These are phyloP conservation scores for Alcis repandata DNA, from an alignment of 2,888 invertebrate genomes.

Conservation along the genomic window DNA sequence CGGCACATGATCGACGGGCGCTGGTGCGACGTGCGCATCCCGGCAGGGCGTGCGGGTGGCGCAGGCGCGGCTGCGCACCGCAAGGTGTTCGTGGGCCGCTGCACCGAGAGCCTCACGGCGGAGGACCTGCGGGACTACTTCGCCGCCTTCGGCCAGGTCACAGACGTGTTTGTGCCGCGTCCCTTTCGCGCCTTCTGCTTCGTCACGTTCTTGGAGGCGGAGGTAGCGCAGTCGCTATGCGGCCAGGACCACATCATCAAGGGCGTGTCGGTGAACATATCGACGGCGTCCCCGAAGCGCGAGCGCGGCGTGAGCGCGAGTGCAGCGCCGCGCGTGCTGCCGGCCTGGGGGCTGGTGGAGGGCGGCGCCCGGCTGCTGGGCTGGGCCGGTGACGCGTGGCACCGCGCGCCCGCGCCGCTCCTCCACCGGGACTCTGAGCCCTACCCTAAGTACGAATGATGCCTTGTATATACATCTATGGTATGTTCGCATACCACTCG, in stretches of 20 bases:
- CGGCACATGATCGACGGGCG: conserved; percentile 90
- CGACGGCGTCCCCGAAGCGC: conserved; percentile 94
- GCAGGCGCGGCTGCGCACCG: conserved; percentile 88
- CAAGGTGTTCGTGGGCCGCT: conserved; percentile 94
- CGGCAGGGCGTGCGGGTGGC: conserved; percentile 89
- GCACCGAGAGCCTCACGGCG: conserved; percentile 92
- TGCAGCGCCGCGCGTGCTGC: conserved; percentile 46
- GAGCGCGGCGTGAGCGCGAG: conserved; percentile 73
- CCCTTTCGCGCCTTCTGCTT: conserved; percentile 94
- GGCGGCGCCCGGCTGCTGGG: conserved; percentile 58
- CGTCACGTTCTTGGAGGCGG: conserved; percentile 93
- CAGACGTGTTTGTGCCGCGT: conserved; percentile 94
- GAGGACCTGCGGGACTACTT: conserved; percentile 93
- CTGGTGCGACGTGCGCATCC: conserved; percentile 91
- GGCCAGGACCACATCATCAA: conserved; percentile 94
- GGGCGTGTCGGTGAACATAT: conserved; percentile 94
- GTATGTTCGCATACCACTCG: conserved; percentile 54
- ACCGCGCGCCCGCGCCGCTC: conserved; percentile 51
- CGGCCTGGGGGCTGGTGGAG: conserved; percentile 74
- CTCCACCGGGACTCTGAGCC: conserved; percentile 70
- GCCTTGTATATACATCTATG: conserved; percentile 47
- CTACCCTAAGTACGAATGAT: conserved; percentile 83
- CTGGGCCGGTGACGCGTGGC: conserved; percentile 62
- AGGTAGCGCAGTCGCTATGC: conserved; percentile 92
- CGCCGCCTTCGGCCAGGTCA: conserved; percentile 92